A percentile compares a stretch with the other conserved stretches of the same genome.
These are phyloP conservation scores for Vesta saturnalis DNA, from an alignment of 2,888 invertebrate genomes.

Conservation along the genomic window DNA sequence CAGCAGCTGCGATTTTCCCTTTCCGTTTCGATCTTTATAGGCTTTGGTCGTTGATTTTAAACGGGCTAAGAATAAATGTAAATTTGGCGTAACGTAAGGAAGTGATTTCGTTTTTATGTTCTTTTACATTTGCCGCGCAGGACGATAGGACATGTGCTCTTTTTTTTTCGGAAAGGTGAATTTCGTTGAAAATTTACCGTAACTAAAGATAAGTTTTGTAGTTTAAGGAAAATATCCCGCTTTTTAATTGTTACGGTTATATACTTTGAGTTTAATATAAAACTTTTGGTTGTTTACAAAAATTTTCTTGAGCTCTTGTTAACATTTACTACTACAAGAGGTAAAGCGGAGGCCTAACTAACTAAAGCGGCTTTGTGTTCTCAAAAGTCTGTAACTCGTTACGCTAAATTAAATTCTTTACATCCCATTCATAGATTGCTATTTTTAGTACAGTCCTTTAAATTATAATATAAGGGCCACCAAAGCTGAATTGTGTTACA, in stretches of 20 bases:
- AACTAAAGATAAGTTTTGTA: conserved; percentile 19
- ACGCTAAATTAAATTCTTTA: conserved; percentile 37
- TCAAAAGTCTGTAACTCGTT: conserved; percentile 36
- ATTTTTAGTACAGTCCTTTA: conserved; percentile 18
- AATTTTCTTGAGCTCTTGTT: too few species aligned
- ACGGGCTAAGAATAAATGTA: conserved; percentile 37
- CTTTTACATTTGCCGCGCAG: conserved; percentile 26
- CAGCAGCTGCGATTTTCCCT: conserved; percentile 43
- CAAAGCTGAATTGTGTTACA: conserved; percentile 18
- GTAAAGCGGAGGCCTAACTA: conserved; percentile 7
- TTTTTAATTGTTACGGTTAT: not conserved
- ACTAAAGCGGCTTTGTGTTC: conserved; percentile 26
- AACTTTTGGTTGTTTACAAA: too few species aligned
- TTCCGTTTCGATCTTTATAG: conserved; percentile 34
- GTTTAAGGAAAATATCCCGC: not conserved
- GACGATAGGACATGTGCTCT: conserved; percentile 31
- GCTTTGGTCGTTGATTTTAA: conserved; percentile 26
- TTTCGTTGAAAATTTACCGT: conserved; percentile 26
- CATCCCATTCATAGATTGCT: conserved; percentile 31
- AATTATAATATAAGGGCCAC: conserved; percentile 20
- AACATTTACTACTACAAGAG: not conserved
- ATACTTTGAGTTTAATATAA: not conserved
- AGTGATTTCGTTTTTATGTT: conserved; percentile 37
- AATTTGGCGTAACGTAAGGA: conserved; percentile 39
- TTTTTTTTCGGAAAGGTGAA: conserved; percentile 14